phyloP scores from a whole-genome alignment of 2,888 invertebrate genomes.

The Lasioglossum villosulum region DNA sequence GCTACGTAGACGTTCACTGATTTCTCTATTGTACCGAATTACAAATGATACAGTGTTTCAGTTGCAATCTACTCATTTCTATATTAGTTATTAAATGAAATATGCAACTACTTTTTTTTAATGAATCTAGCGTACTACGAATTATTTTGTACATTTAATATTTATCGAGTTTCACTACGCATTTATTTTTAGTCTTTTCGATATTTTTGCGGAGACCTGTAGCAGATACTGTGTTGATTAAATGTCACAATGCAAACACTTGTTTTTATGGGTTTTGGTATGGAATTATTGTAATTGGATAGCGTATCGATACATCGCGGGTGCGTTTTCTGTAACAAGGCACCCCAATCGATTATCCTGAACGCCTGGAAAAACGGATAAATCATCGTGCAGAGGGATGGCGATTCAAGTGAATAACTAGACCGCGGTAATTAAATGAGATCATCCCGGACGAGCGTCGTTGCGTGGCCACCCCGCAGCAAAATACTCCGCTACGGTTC shows the following conservation, averaged over 20 bases:
- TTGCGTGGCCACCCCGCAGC: conserved; percentile 66
- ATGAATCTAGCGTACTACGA: background rate
- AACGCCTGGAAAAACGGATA: conserved; percentile 25
- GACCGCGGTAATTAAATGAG: conserved; percentile 70
- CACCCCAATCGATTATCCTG: conserved; percentile 9
- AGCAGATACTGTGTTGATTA: background rate
- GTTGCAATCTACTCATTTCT: too few species aligned
- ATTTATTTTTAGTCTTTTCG: background rate
- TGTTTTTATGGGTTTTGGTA: conserved; percentile 7
- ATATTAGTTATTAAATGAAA: background rate
- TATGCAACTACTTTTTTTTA: background rate
- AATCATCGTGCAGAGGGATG: conserved; percentile 17
- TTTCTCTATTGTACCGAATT: background rate
- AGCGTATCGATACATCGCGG: background rate
- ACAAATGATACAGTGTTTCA: background rate
- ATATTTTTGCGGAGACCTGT: background rate
- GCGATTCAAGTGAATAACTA: conserved; percentile 25
- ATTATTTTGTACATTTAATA: background rate
- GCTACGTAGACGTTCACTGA: background rate
- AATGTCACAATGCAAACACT: background rate
- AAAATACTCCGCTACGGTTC: conserved; percentile 57
- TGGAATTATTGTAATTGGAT: conserved; percentile 6
- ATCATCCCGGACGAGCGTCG: conserved; percentile 65
- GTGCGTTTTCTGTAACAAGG: background rate
- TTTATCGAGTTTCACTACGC: background rate